Conservation (phyloP, 2,113 vertebrate genomes). For the Eudyptes chrysolophus region DNA sequence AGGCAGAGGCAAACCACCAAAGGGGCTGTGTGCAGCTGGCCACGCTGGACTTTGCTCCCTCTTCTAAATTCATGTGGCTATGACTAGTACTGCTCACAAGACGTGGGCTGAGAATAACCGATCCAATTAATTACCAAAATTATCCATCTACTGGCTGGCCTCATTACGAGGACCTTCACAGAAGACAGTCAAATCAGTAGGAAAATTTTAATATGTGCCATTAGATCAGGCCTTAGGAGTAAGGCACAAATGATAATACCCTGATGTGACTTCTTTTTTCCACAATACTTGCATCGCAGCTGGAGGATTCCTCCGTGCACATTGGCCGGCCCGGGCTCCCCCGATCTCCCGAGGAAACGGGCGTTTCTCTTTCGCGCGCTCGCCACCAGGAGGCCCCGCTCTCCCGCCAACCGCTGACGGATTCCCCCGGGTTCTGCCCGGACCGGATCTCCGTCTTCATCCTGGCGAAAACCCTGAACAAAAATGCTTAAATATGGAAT, state of each 20-base stretch:
- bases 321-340: no score
- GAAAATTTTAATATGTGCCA: not conserved
- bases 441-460: fast-evolving
- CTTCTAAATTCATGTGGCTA: not conserved
- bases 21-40: not conserved
- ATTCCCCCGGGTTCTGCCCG: fast-evolving
- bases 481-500: not conserved
- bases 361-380: fast-evolving
- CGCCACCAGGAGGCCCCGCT: not conserved
- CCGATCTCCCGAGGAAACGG: fast-evolving
- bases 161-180: not conserved
- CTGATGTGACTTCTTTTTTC: not conserved
- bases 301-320: fast-evolving
- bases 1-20: not conserved
- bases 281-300: fast-evolving
- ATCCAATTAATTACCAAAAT: not conserved
- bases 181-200: not conserved
- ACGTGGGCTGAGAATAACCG: not conserved
- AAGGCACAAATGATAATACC: not conserved
- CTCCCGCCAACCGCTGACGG: not conserved
- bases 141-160: not conserved
- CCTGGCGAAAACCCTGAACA: not conserved
- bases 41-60: not conserved
- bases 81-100: not conserved
- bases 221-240: no score